A percentile compares a stretch with the other conserved stretches of the same genome.
These are phyloP conservation scores for Xiphias gladius DNA, from an alignment of 2,113 vertebrate genomes.

Conservation along the genomic window DNA sequence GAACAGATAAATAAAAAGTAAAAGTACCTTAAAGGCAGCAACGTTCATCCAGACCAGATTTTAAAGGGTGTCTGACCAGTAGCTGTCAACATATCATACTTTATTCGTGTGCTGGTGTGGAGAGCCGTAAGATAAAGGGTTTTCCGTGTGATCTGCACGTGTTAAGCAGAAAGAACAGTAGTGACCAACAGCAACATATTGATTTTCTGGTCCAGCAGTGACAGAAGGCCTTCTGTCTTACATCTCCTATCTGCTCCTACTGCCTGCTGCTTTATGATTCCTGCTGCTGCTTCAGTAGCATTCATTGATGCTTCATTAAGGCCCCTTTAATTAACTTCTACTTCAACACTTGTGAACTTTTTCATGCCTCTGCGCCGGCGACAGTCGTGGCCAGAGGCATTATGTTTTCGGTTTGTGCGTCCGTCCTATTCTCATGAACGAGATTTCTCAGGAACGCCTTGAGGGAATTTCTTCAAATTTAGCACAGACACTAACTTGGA, in stretches of 20 bases:
- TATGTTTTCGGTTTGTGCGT: no score
- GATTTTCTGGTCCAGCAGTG: conserved; percentile 70
- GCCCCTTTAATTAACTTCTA: conserved; percentile 66
- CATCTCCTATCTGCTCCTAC: conserved; percentile 48
- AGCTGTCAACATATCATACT: conserved; percentile 36
- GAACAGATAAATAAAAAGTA: conserved; percentile 40
- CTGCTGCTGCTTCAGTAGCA: conserved; percentile 62
- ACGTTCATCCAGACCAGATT: conserved; percentile 20
- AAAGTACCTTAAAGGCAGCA: conserved; percentile 42
- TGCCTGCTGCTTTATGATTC: conserved; percentile 67
- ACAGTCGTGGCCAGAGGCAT: no score
- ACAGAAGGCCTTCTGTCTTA: conserved; percentile 62
- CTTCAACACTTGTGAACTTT: conserved; percentile 60
- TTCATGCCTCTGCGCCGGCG: no score
- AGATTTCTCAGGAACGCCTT: no score
- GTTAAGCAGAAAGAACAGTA: conserved; percentile 56
- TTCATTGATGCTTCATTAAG: conserved; percentile 65
- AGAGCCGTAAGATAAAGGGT: conserved; percentile 53
- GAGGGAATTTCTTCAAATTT: no score
- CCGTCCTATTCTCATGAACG: no score
- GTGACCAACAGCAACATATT: conserved; percentile 73
- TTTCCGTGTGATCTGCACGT: conserved; percentile 65
- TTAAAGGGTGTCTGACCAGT: conserved; percentile 9
- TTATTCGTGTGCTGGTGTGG: conserved; percentile 33
- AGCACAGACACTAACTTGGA: no score